Evolutionary conservation across 35 echinoderm and acorn worm genomes (phyloP).

Genomic region (Apostichopus japonicus): DNA sequence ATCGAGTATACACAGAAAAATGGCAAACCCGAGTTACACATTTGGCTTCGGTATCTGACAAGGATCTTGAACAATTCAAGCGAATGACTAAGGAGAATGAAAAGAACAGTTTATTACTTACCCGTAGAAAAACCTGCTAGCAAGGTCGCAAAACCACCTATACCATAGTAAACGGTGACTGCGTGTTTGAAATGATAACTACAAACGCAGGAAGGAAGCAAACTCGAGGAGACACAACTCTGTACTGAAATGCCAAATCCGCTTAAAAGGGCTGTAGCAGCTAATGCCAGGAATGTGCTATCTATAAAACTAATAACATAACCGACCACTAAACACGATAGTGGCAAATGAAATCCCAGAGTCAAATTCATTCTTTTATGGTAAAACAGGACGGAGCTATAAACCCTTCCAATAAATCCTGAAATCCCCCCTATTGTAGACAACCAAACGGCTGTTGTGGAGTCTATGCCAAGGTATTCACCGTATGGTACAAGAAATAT

Average conservation of each 20-base stretch:
- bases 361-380: background rate
- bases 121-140: background rate
- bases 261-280: background rate
- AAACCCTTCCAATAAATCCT: background rate
- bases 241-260: conserved; percentile 30
- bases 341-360: background rate
- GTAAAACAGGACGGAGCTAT: background rate
- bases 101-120: background rate
- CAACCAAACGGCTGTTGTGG: conserved; percentile 23
- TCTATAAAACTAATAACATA: conserved; percentile 14
- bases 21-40: too few relatives aligned
- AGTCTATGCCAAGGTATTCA: conserved; percentile 19
- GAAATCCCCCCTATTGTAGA: conserved; percentile 24
- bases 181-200: conserved; percentile 2
- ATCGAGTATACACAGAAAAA: too few relatives aligned
- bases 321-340: background rate
- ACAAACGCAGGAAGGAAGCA: background rate
- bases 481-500: conserved; percentile 40
- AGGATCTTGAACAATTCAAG: too few relatives aligned
- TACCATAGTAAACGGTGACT: background rate
- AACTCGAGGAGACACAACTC: background rate
- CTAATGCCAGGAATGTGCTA: background rate
- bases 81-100: too few relatives aligned
- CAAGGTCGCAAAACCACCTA: background rate
- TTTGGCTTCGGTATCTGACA: too few relatives aligned